Conservation (phyloP, 1,140 invertebrate genomes). For the Triops longicaudatus region DNA sequence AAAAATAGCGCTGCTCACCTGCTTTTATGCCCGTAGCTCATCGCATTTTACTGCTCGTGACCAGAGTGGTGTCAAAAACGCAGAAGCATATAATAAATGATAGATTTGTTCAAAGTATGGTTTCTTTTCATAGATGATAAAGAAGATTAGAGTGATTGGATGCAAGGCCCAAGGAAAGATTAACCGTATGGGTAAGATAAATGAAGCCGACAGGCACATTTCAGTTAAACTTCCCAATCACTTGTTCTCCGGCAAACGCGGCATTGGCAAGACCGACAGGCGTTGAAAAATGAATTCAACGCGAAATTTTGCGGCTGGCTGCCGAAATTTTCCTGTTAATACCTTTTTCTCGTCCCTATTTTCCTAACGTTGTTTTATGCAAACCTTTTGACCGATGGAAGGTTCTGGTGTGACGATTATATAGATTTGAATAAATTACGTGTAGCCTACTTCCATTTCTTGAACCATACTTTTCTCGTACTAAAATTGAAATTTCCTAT, state of each 20-base stretch:
- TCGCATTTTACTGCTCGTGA: constrained; percentile 58
- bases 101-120: not conserved
- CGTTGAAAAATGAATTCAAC: constrained; percentile 49
- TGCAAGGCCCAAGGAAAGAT: constrained; percentile 76
- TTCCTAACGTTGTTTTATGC: too few species aligned
- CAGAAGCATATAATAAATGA: constrained; percentile 42
- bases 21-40: constrained; percentile 57
- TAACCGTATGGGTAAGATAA: constrained; percentile 77
- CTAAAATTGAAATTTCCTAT: too few species aligned
- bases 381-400: too few species aligned
- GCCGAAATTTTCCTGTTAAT: too few species aligned
- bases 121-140: constrained; percentile 57
- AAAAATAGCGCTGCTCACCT: constrained; percentile 70
- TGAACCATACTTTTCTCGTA: too few species aligned
- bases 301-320: too few species aligned
- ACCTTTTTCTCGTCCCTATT: too few species aligned
- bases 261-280: constrained; percentile 83
- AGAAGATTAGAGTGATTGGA: constrained; percentile 67
- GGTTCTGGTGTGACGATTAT: too few species aligned
- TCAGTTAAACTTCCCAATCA: constrained; percentile 90
- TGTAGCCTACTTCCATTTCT: too few species aligned
- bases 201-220: constrained; percentile 94
- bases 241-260: constrained; percentile 87
- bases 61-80: constrained; percentile 74
- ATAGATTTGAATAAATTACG: too few species aligned